Percentiles rank a stretch among this genome's conserved stretches.
Evolutionary conservation across 1,140 invertebrate genomes (phyloP).

Genomic region (Palaemon carinicauda): DNA sequence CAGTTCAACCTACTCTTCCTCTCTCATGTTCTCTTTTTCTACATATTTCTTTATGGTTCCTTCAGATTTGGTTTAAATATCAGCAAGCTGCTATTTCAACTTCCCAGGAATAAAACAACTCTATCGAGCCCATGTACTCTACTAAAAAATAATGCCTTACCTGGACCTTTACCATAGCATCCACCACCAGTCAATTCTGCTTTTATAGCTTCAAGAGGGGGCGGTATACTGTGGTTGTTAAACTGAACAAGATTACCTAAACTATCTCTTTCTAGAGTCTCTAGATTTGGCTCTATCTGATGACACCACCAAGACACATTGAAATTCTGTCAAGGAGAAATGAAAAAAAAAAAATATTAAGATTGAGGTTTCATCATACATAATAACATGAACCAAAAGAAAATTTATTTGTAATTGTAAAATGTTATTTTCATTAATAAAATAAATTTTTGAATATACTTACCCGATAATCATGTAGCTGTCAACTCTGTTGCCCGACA

Average conservation of each 20-base stretch:
- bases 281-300: background rate
- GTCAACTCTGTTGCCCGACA: too few relatives aligned
- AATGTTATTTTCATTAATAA: too few relatives aligned
- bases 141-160: background rate
- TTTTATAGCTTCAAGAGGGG: background rate
- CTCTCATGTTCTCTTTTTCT: too few relatives aligned
- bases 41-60: too few relatives aligned
- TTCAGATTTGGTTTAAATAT: too few relatives aligned
- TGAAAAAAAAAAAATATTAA: background rate
- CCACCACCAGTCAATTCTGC: background rate
- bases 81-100: too few relatives aligned
- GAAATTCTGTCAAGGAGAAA: background rate
- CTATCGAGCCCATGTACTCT: too few relatives aligned
- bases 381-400: background rate
- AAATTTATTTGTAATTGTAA: background rate
- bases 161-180: slow-evolving; percentile 29
- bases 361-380: background rate
- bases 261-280: background rate
- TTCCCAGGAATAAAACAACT: too few relatives aligned
- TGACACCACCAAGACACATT: slow-evolving; percentile 31
- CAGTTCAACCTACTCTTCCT: too few relatives aligned
- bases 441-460: too few relatives aligned
- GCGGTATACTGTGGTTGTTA: background rate
- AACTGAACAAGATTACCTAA: background rate
- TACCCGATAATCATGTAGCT: too few relatives aligned